phyloP scores from a whole-genome alignment of 64 coral and sea anemone genomes.

The Dendronephthya gigantea region DNA sequence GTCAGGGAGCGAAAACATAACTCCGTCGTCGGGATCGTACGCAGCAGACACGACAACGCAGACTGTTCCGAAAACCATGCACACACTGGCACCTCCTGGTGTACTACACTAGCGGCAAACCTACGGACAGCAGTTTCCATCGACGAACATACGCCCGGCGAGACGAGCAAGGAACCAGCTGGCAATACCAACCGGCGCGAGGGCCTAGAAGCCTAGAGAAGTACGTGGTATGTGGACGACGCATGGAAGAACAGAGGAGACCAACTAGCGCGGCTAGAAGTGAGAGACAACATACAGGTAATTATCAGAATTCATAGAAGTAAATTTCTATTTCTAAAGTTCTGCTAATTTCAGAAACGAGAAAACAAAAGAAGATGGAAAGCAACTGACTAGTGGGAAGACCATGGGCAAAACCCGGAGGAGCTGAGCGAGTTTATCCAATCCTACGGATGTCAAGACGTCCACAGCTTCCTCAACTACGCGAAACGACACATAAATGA shows the following conservation, averaged over 20 bases:
- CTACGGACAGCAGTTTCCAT: background rate
- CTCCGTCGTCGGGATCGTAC: background rate
- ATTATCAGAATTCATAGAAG: too few relatives aligned
- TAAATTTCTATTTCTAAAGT: too few relatives aligned
- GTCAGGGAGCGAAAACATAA: background rate
- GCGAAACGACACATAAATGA: background rate
- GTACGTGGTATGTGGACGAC: background rate
- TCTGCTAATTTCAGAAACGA: too few relatives aligned
- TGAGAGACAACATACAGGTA: background rate
- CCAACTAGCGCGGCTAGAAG: background rate
- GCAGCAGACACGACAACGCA: background rate
- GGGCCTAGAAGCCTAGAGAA: background rate
- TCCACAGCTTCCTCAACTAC: background rate
- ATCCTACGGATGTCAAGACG: background rate
- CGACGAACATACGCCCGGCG: background rate
- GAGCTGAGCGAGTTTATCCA: background rate
- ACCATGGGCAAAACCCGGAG: background rate
- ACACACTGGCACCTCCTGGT: background rate
- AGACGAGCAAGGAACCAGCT: background rate
- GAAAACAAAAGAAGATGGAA: background rate
- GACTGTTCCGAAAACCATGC: background rate
- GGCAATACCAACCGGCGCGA: background rate
- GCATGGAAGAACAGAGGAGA: background rate
- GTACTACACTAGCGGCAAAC: background rate
- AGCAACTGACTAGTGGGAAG: background rate